Evolutionary conservation across 1,140 invertebrate genomes (phyloP), one percentile per base, ranked within the genome.

Genomic region (Philotrypesis tridentata): DNA sequence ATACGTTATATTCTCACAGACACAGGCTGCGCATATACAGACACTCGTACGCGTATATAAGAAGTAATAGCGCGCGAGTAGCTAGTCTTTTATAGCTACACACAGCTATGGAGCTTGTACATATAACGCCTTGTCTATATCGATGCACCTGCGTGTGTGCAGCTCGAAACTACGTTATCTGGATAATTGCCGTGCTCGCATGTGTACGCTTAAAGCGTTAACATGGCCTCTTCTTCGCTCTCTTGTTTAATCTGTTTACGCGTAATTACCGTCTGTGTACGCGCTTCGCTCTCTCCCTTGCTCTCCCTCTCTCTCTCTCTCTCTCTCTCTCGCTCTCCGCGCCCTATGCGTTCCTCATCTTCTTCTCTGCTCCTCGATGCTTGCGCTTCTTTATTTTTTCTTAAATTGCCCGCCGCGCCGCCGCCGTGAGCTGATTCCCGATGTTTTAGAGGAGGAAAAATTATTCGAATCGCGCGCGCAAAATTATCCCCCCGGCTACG

Each of bases 301-400:
- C n/a, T n/a, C n/a, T n/a, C n/a, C n/a, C n/a, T n/a, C n/a, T n/a
- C n/a, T n/a, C n/a, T n/a, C n/a, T n/a, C n/a, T n/a, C n/a, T n/a
- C n/a, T n/a, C n/a, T n/a, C n/a, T n/a, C n/a, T n/a, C n/a, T n/a
- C n/a, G n/a, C n/a, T n/a, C n/a, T n/a, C n/a, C n/a, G n/a, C n/a
- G n/a, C n/a, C n/a, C n/a, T n/a, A n/a, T n/a, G n/a, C n/a, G n/a
- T n/a, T n/a, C n/a, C n/a, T n/a, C n/a, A n/a, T n/a, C 33, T 37
- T 37, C 4, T 37, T 3, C 33, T 37, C 9, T 3, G 33, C 9
- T 37, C 33, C 63, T n/a, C 61, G n/a, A 60, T 74, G 40, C 72
- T 60, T 8, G 4, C 74, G 61, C 83, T 83, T 79, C 81, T 86
- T 82, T 77, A 67, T 85, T 75, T 84, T 85, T 87, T 85, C 83